phyloP scores from a whole-genome alignment of 2,797 vertebrate genomes.

The Poliocrania exsul region DNA sequence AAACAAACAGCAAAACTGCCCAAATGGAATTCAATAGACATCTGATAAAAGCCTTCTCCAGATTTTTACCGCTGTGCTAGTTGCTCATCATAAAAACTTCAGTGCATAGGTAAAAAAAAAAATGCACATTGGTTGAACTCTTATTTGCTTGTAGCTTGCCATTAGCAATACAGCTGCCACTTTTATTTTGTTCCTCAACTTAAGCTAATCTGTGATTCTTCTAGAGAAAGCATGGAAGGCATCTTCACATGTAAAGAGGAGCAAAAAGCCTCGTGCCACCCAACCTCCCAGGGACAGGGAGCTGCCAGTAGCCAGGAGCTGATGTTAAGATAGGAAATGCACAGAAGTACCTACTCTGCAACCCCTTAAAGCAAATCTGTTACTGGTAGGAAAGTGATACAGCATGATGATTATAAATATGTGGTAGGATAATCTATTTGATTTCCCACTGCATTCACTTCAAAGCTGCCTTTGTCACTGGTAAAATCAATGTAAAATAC shows the following conservation, averaged over 20 bases:
- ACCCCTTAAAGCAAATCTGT: neutral
- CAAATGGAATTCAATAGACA: neutral
- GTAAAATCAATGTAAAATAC: neutral
- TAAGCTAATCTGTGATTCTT: neutral
- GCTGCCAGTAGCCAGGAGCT: neutral
- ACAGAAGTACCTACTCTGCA: neutral
- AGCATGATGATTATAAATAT: neutral
- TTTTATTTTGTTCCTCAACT: neutral
- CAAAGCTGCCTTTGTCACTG: neutral
- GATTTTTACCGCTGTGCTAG: neutral
- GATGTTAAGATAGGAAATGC: neutral
- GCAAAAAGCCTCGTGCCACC: neutral
- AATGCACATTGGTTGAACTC: neutral
- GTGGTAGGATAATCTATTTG: neutral
- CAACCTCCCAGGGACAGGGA: neutral
- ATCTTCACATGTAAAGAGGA: neutral
- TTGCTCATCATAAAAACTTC: neutral
- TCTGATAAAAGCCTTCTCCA: neutral
- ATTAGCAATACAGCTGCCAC: neutral
- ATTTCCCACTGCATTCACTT: neutral
- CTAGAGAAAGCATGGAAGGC: neutral
- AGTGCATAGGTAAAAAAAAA: neutral
- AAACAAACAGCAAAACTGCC: neutral
- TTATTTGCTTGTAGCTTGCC: neutral
- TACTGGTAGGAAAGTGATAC: neutral